phyloP scores from a whole-genome alignment of 1,140 invertebrate genomes.

The Ctenoplectra terminalis region DNA sequence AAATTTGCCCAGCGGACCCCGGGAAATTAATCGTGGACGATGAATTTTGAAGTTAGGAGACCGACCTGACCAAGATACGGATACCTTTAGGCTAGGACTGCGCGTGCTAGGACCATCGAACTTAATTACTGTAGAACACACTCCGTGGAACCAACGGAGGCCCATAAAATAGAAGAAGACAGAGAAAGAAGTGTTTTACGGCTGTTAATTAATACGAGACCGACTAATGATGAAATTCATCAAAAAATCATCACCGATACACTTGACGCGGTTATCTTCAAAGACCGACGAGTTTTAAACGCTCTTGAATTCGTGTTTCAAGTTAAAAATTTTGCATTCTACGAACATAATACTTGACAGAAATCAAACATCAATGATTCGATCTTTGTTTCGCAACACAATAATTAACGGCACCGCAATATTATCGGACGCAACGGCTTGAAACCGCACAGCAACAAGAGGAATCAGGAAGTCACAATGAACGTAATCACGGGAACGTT shows the following conservation, averaged over 20 bases:
- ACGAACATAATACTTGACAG: background rate
- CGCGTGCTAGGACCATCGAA: conserved; percentile 65
- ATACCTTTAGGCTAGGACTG: conserved; percentile 74
- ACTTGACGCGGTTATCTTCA: background rate
- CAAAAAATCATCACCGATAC: conserved; percentile 72
- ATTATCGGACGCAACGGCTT: background rate
- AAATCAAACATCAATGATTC: no score
- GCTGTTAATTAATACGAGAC: conserved; percentile 68
- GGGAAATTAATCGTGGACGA: conserved; percentile 77
- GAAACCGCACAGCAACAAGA: conserved; percentile 9
- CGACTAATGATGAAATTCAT: conserved; percentile 72
- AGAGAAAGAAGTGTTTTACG: conserved; percentile 26
- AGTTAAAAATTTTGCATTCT: background rate
- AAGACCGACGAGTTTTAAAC: background rate
- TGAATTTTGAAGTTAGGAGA: conserved; percentile 72
- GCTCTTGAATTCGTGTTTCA: background rate
- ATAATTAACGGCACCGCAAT: conserved; percentile 16
- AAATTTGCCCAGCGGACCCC: conserved; percentile 74
- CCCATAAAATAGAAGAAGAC: background rate
- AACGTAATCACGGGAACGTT: conserved; percentile 37
- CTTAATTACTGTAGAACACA: conserved; percentile 69
- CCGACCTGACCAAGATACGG: conserved; percentile 64
- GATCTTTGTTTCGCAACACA: background rate
- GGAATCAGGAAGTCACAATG: conserved; percentile 14
- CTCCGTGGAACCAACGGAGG: conserved; percentile 17